Base-by-base conservation (phyloP, 2,113 vertebrate genomes). In the Campylomormyrus numenius region DNA sequence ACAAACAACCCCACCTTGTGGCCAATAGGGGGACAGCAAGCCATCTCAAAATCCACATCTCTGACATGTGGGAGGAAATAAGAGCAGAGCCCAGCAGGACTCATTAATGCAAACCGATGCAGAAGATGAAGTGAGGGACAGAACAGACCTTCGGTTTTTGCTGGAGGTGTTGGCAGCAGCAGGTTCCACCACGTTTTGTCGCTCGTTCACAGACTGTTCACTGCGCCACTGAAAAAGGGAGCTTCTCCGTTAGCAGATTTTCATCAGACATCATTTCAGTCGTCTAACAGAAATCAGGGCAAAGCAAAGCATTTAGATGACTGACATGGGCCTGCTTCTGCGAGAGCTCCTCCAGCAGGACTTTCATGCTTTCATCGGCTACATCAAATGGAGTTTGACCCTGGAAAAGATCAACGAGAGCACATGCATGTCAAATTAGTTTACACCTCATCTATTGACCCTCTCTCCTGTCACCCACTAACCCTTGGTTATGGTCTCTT, bases 301-400 rank as follows among this genome's bases (percentile, higher is more conserved):
- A 15, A 70, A 74, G 27, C 31, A 10, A 5, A 90, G 45, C 17
- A 15, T 49, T 9, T 31, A 1, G 0, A 88, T 1, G n/a, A 21
- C 94, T 97, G 92, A 98, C 97, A 1, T 95, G 96, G 53, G 96
- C 96, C 93, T 98, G 97, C 92, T 97, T 97, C 91, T 93, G 95
- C 46, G 94, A 94, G 89, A 98, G 93, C 42, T 98, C 97, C 89
- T 97, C 96, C 91, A 98, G 91, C 66, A 98, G 94, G 31, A 93
- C 92, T 62, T 94, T 94, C 15, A 97, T 94, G 0, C 96, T 97
- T 90, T 98, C 97, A 35, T 98, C 97, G 0, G 97, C 97, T 10
- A 98, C 96, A 91, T 98, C 97, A 89, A 97, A 97, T 0, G 97
- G 97, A 1, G 97, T 97, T 93, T 98, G 97, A 88, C 97, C 97